Conservation (phyloP, 2,113 vertebrate species). For the Sylvicapra grimmia region DNA sequence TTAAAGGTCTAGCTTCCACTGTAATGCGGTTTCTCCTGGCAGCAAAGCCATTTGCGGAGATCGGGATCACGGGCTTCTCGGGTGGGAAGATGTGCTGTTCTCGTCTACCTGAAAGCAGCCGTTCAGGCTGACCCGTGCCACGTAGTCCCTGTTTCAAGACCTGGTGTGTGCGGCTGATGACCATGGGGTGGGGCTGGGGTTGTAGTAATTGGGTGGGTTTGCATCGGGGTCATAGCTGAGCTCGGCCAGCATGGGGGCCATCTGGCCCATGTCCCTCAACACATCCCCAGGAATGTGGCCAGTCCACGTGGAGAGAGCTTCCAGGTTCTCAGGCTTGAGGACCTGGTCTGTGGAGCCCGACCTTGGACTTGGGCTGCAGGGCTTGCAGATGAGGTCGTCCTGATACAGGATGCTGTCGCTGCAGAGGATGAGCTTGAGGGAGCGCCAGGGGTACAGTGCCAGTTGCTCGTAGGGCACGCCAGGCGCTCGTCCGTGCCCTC, state of each 20-base stretch:
- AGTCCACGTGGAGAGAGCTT: slow-evolving; percentile 91
- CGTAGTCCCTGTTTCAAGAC: slow-evolving; percentile 54
- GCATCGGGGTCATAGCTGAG: slow-evolving; percentile 91
- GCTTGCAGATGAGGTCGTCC: slow-evolving; percentile 87
- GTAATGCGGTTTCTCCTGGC: slow-evolving; percentile 32
- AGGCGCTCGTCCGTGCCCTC: slow-evolving; percentile 79
- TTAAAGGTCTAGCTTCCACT: slow-evolving; percentile 72
- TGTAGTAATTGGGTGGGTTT: slow-evolving; percentile 92
- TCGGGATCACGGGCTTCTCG: slow-evolving; percentile 28
- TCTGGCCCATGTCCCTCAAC: slow-evolving; percentile 91
- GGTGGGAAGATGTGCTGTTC: neutral
- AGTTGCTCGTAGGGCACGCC: slow-evolving; percentile 87
- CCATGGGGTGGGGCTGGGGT: slow-evolving; percentile 78
- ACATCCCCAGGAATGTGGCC: slow-evolving; percentile 91
- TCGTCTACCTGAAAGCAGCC: neutral
- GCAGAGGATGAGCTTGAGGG: slow-evolving; percentile 83
- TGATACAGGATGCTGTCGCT: slow-evolving; percentile 86
- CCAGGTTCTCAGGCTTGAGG: slow-evolving; percentile 93
- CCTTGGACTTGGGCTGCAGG: slow-evolving; percentile 85
- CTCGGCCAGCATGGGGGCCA: slow-evolving; percentile 92
- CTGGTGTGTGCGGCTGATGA: slow-evolving; percentile 87
- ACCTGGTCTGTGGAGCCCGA: slow-evolving; percentile 96
- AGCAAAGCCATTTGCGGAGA: slow-evolving; percentile 50
- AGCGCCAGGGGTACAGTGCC: slow-evolving; percentile 83
- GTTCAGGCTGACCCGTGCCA: neutral